Conservation (phyloP, 2,797 vertebrate species). For the Dendrocincla tyrannina region DNA sequence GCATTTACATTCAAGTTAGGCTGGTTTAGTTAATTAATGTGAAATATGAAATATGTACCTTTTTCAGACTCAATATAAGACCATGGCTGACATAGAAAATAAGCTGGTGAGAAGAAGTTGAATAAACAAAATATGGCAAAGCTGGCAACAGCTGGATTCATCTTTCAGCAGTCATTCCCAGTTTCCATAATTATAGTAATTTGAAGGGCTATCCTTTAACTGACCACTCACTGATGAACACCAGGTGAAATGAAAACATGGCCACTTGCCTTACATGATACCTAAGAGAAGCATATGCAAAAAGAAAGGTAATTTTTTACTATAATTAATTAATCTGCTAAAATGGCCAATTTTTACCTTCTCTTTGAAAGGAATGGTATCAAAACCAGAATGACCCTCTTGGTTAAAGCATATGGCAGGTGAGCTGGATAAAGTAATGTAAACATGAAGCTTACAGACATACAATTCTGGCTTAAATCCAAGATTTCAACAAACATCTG, state of each 20-base stretch:
- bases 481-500: neutral
- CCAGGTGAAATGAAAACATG: neutral
- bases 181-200: neutral
- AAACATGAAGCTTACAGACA: neutral
- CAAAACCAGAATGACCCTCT: neutral
- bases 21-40: neutral
- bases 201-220: neutral
- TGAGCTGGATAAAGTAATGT: neutral
- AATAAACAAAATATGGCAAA: neutral
- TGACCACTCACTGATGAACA: neutral
- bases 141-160: neutral
- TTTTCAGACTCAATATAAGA: neutral
- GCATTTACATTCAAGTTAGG: neutral
- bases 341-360: neutral
- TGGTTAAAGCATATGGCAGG: neutral
- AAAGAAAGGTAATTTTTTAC: neutral
- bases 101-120: neutral
- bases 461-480: neutral
- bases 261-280: neutral
- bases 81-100: neutral
- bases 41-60: neutral
- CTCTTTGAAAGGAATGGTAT: neutral
- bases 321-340: neutral
- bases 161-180: neutral
- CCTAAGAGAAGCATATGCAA: neutral